Conservation (phyloP, 2,797 vertebrate species). For the Rachycentron canadum region DNA sequence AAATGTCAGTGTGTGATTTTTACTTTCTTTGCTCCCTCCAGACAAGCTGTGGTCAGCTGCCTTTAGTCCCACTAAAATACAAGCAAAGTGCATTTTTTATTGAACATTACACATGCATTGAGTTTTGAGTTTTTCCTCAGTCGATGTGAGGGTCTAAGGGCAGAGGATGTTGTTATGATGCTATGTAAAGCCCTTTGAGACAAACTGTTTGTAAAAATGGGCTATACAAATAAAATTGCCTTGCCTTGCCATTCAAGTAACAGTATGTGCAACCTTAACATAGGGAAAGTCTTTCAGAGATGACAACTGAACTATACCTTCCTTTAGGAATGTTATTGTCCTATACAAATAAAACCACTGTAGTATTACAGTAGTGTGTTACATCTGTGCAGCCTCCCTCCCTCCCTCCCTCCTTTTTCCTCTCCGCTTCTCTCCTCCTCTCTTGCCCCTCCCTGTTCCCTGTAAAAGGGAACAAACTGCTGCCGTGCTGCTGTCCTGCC, state of each 20-base stretch:
- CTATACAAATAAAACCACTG: neutral
- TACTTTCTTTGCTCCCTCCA: conserved; percentile 15
- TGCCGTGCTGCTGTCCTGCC: conserved; percentile 53
- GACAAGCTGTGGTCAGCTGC: conserved; percentile 4
- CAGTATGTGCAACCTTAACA: neutral
- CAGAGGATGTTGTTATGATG: too few species aligned
- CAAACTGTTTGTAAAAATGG: too few species aligned
- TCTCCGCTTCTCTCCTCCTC: neutral
- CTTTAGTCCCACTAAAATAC: conserved; percentile 8
- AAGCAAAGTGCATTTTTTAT: conserved; percentile 3
- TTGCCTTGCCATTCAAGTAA: too few species aligned
- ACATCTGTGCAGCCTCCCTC: conserved; percentile 21
- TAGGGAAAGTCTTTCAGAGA: neutral
- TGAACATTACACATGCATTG: conserved; percentile 1
- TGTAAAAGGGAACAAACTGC: conserved; percentile 68
- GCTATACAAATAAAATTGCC: too few species aligned
- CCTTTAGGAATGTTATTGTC: neutral
- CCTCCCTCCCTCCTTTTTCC: neutral
- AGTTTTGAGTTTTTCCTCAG: too few species aligned
- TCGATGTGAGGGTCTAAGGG: too few species aligned
- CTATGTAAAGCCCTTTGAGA: too few species aligned
- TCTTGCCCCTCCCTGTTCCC: conserved; percentile 69
- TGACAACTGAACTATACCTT: neutral
- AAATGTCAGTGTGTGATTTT: conserved; percentile 48
- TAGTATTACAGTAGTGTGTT: conserved; percentile 11